Base-by-base conservation (phyloP, 2,113 vertebrate species). In the Perognathus longimembris region DNA sequence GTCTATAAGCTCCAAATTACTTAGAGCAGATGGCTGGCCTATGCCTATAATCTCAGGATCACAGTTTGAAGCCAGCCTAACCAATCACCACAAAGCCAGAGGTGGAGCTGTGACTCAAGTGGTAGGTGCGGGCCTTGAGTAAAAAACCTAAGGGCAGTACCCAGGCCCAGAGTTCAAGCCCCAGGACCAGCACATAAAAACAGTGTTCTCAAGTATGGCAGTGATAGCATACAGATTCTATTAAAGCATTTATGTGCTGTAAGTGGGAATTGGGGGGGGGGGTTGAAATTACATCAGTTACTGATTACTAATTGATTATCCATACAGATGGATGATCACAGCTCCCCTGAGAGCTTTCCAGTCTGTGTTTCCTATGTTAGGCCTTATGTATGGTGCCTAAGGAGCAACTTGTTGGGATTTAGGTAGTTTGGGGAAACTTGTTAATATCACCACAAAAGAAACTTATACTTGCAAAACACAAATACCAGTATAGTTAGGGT, bases 371-470 rank as follows among this genome's bases (percentile, higher is more conserved):
- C 76, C 11, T 78, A 36, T 90, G 42, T 85, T 89, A 89, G 42
- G 38, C 20, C 24, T 71, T 73, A 74, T 22, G n/a, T 80, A 59
- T 93, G 36, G 17, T 78, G 22, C 74, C 14, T 73, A 61, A 21
- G 74, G 7, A 45, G 9, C 45, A 45, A 12, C 45, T 45, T 42
- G 94, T 84, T 30, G 36, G 54, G 10, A 45, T 45, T 45, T 45
- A 14, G 92, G 40, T 78, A 90, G 71, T 92, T 85, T 86, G 40
- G 73, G 32, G 28, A 79, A 86, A 69, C 45, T 54, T 84, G 22
- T 89, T 67, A 80, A 76, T 6, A 77, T 11, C 14, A 71, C 26
- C 57, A 59, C 45, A 69, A 74, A 92, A 76, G 54, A 75, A 78
- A 86, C 45, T 92, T 77, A 40, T 88, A 17, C 11, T 90, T 78